Percentiles rank a stretch among this genome's conserved stretches.
phyloP scores from a whole-genome alignment of 2,797 vertebrate species.

The Gouania willdenowi region DNA sequence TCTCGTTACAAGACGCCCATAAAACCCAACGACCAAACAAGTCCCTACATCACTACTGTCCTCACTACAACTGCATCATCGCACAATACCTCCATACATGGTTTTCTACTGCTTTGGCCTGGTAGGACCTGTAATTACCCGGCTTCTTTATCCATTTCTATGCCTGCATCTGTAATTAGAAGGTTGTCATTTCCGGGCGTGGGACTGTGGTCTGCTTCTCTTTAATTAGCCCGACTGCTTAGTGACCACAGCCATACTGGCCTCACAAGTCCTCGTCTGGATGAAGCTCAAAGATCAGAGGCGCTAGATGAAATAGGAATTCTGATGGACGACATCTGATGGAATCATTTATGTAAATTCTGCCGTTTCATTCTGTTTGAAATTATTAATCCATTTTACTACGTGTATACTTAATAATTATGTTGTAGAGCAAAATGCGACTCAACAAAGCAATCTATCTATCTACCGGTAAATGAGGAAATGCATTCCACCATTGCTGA shows the following conservation, averaged over 20 bases:
- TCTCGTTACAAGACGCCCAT: constrained; percentile 22
- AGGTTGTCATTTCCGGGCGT: constrained; percentile 72
- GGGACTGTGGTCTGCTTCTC: constrained; percentile 62
- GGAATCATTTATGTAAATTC: too few relatives aligned
- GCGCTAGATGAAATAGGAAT: constrained; percentile 27
- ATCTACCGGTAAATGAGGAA: too few relatives aligned
- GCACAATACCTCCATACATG: constrained; percentile 49
- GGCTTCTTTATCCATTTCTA: constrained; percentile 52
- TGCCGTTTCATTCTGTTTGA: too few relatives aligned
- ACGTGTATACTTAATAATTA: too few relatives aligned
- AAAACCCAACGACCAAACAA: constrained; percentile 30
- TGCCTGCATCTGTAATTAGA: constrained; percentile 68
- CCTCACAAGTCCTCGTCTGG: constrained; percentile 40
- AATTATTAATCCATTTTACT: too few relatives aligned
- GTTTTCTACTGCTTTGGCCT: constrained; percentile 32
- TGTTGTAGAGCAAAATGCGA: too few relatives aligned
- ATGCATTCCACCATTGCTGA: not conserved
- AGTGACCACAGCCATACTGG: constrained; percentile 55
- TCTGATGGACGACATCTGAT: too few relatives aligned
- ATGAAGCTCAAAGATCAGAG: constrained; percentile 21
- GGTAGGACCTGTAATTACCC: constrained; percentile 58
- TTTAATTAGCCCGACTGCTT: constrained; percentile 68
- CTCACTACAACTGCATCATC: constrained; percentile 23
- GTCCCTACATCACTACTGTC: constrained; percentile 33
- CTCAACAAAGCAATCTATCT: too few relatives aligned